phyloP scores from a whole-genome alignment of 2,113 vertebrate species.

The Bos indicus region DNA sequence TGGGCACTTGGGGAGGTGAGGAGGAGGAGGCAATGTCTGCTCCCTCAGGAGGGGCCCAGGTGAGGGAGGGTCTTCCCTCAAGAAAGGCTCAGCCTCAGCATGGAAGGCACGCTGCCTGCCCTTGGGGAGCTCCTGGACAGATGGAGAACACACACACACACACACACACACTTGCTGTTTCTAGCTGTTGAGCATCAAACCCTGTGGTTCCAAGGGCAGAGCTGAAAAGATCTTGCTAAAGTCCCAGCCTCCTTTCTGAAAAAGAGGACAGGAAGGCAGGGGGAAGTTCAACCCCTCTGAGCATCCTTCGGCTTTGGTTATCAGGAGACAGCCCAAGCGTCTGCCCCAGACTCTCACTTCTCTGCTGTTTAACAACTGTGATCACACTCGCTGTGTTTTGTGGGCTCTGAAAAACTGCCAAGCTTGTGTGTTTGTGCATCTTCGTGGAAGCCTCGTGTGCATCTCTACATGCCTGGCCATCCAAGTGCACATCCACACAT shows the following conservation, averaged over 20 bases:
- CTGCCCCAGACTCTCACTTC: background rate
- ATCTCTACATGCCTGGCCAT: background rate
- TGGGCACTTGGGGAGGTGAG: fast-evolving
- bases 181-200: background rate
- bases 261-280: background rate
- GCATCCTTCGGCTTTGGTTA: background rate
- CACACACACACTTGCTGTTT: background rate
- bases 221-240: background rate
- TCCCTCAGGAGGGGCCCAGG: background rate
- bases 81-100: background rate
- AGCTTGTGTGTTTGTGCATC: background rate
- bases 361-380: background rate
- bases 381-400: background rate
- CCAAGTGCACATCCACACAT: background rate
- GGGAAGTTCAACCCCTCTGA: background rate
- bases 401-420: background rate
- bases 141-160: background rate
- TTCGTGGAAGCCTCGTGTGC: background rate
- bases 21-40: background rate
- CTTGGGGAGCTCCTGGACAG: background rate
- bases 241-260: background rate
- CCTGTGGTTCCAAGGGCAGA: background rate
- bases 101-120: background rate
- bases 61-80: background rate
- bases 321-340: background rate